Conservation (phyloP, 2,797 vertebrate species). For the Choloepus didactylus region DNA sequence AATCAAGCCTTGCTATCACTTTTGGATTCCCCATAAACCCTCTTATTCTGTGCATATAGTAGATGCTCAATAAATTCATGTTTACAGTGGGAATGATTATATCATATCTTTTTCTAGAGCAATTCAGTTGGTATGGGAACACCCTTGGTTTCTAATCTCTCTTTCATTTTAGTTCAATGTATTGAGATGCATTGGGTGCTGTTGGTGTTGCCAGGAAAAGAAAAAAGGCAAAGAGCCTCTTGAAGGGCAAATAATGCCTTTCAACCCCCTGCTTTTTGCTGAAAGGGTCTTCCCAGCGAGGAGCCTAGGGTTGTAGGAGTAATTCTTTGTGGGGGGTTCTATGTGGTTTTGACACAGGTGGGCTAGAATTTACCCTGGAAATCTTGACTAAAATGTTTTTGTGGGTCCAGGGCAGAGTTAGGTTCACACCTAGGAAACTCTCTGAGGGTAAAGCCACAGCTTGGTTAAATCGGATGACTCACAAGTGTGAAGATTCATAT, state of each 20-base stretch:
- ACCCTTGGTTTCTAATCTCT: slow-evolving; percentile 49
- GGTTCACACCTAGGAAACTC: slow-evolving; percentile 94
- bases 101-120: neutral
- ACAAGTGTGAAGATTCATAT: slow-evolving; percentile 98
- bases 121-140: neutral
- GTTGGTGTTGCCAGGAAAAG: slow-evolving; percentile 50
- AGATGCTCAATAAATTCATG: slow-evolving; percentile 15
- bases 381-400: slow-evolving; percentile 93
- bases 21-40: neutral
- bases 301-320: slow-evolving; percentile 55
- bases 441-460: slow-evolving; percentile 93
- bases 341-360: slow-evolving; percentile 92
- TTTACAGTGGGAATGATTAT: neutral
- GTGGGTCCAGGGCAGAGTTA: slow-evolving; percentile 89
- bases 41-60: neutral
- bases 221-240: slow-evolving; percentile 67
- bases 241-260: slow-evolving; percentile 66
- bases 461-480: slow-evolving; percentile 96
- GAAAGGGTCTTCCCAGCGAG: slow-evolving; percentile 66
- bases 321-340: slow-evolving; percentile 77
- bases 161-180: slow-evolving; percentile 47
- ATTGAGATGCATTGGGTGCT: slow-evolving; percentile 49
- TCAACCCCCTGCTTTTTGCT: slow-evolving; percentile 55
- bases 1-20: neutral
- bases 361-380: slow-evolving; percentile 94